Evolutionary conservation across 2,113 vertebrate species (phyloP).

Genomic region (Proterorhinus semilunaris): DNA sequence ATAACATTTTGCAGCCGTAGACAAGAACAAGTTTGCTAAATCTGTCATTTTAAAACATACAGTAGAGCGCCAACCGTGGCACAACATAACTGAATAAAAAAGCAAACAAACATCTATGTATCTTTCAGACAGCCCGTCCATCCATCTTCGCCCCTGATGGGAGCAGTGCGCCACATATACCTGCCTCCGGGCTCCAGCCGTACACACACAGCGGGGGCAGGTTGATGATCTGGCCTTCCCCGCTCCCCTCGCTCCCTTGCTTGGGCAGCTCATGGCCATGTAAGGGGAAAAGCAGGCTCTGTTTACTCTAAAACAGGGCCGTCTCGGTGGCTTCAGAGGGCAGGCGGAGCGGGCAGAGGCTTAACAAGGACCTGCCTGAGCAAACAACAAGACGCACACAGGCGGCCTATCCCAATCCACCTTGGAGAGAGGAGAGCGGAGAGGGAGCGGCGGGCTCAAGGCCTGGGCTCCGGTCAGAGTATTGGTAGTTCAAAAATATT

Average conservation of each 20-base stretch:
- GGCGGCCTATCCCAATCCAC: background rate
- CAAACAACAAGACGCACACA: conserved; percentile 31
- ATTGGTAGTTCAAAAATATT: too few relatives aligned
- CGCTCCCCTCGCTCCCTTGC: conserved; percentile 56
- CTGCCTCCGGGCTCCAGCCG: conserved; percentile 1
- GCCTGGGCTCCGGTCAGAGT: too few relatives aligned
- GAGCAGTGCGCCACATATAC: too few relatives aligned
- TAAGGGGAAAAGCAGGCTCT: conserved; percentile 77
- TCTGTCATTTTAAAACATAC: too few relatives aligned
- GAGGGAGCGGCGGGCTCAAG: background rate
- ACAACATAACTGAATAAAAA: too few relatives aligned
- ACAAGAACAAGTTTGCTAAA: too few relatives aligned
- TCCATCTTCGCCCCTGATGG: too few relatives aligned
- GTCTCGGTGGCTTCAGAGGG: conserved; percentile 64
- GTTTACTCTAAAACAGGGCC: conserved; percentile 77
- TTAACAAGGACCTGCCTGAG: conserved; percentile 61
- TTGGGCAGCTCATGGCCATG: conserved; percentile 72
- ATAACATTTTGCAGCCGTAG: too few relatives aligned
- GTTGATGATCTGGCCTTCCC: conserved; percentile 71
- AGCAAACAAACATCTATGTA: too few relatives aligned
- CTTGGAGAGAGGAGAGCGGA: background rate
- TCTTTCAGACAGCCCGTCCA: too few relatives aligned
- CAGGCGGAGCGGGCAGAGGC: conserved; percentile 66
- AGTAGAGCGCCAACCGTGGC: too few relatives aligned
- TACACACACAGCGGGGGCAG: conserved; percentile 32